Evolutionary conservation across 2,797 vertebrate genomes (phyloP), one percentile per base, ranked within the genome.

Genomic region (Sebastes glaucus): DNA sequence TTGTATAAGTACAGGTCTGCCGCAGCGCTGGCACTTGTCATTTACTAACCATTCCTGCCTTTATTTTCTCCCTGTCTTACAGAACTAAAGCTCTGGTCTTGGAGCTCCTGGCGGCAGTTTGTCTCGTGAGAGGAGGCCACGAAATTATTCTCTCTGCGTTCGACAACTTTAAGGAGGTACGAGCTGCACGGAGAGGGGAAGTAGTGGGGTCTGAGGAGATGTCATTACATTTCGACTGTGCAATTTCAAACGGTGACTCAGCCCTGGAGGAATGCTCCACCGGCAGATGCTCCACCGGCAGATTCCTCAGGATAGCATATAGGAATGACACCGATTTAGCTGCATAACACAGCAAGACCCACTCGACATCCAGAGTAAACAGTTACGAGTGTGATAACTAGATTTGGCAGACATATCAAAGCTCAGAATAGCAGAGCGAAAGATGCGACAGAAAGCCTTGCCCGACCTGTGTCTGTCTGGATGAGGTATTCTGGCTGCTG

Each of bases 111-210:
- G 98, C 98, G 1, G 98, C 98, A 0, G 98, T 99, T 60, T 99
- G 98, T 95, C 97, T 99, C 1, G 98, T 99, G 85, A 95, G 98
- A 90, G 98, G 98, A 72, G 98, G 98, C 65, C 98, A 99, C n/a
- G 98, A 99, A 93, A 99, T 99, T 78, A 99, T 99, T 89, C 94
- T 99, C 59, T 96, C 98, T 8, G 98, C 98, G 0, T 99, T 99
- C 18, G 98, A 99, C 94, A 97, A 99, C 96, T 99, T 99, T 91
- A 98, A 99, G 91, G 98, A 99, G 98, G 98, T 99, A 96, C 0
- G 90, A 85, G 70, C 28, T 8, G 63, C 61, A 16, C 7, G 7
- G 46, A 61, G 63, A 70, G 66, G 30, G 38, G 69, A 56, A 46
- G 56, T 2, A 46, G 56, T 1, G 65, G 46, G 73, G 62, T 84